Evolutionary conservation across 2,113 vertebrate genomes (phyloP), one percentile per base, ranked within the genome.

Genomic region (Hiodon tergisus): DNA sequence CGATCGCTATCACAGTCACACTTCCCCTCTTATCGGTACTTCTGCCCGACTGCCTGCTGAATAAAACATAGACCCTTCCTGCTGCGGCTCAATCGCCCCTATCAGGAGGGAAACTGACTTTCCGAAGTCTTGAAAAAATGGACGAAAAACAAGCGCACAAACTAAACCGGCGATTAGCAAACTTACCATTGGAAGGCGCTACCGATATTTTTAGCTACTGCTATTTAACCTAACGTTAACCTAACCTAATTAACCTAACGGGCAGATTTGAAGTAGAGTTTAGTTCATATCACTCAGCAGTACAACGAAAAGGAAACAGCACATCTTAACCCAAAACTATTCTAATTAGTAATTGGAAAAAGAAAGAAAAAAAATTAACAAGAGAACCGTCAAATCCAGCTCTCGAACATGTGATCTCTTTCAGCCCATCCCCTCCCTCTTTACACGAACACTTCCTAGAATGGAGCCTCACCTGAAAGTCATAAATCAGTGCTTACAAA

Each of bases 1-100:
- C 80, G 87, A 90, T 90, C 80, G 81, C 88, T 90, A 90, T 91
- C 89, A 87, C 85, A 87, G 88, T 89, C 88, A 87, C 89, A 90
- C 89, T 90, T 89, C 88, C 88, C 87, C 86, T 83, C 86, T 89
- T 87, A 90, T 89, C 87, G 74, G 83, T 57, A 72, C 75, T 72
- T 53, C 84, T 86, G 85, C 66, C 73, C 57, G 69, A 51, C 70
- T 69, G 74, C 83, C 87, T 88, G 72, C 84, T 90, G 83, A 90
- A 90, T 89, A 88, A 90, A 89, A 90, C 87, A 90, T 90, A 67
- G 76, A 81, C 79, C 81, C 84, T 86, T 89, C 86, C 88, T 86
- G 85, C 82, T 82, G 69, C 59, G 76, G 81, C 86, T 78, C 77
- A 51, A 69, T 79, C 80, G 68, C 50, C 67, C 60, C 31, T 72